These are phyloP conservation scores for Halocaridina rubra DNA, from an alignment of 2,888 invertebrate species.

Conservation along the genomic window DNA sequence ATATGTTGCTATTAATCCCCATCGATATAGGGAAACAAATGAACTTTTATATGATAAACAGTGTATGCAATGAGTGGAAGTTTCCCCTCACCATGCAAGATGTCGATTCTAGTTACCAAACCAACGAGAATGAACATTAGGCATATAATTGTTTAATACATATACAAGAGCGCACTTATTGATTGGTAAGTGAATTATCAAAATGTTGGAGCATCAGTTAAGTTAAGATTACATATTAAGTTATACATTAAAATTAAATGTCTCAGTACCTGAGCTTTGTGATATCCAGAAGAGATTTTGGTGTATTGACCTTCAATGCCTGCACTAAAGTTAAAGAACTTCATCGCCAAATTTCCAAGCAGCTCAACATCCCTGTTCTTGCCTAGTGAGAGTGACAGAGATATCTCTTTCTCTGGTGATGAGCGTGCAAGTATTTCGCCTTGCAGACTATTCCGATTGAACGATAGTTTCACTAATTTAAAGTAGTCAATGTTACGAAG, in stretches of 20 bases:
- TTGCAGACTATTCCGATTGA: background rate
- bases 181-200: no score
- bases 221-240: no score
- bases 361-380: background rate
- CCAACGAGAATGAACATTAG: no score
- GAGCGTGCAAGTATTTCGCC: background rate
- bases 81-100: no score
- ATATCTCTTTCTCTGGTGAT: background rate
- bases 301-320: conserved; percentile 7
- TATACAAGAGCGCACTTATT: no score
- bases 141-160: no score
- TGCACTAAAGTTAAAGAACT: background rate
- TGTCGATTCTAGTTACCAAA: no score
- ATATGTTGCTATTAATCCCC: no score
- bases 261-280: conserved; percentile 29
- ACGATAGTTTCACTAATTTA: background rate
- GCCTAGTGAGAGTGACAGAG: background rate
- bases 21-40: no score
- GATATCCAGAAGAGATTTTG: conserved; percentile 20
- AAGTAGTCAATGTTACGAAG: background rate
- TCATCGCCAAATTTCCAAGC: background rate
- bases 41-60: no score
- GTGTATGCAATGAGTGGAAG: no score
- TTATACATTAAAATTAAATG: background rate
- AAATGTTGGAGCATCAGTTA: no score